Base-by-base conservation (phyloP, 2,888 invertebrate species). In the Apotomis betuletana region DNA sequence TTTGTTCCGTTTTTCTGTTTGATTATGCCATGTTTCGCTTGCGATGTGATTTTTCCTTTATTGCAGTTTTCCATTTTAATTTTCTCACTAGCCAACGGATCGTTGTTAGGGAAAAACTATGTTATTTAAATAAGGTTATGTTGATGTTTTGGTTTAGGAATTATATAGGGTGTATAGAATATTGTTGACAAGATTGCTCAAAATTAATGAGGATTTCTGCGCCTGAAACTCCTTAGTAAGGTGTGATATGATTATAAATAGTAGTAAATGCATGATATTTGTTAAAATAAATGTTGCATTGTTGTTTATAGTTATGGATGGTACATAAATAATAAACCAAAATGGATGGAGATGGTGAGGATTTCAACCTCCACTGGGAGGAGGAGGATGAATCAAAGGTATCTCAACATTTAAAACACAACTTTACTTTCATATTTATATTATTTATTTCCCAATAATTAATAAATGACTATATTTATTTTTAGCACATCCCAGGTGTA, bases 111-210 rank as follows among this genome's bases (percentile, higher is more conserved):
- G 12, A 70, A 74, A 73, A 70, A 75, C 70, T 77, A 76, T 74
- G 65, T 67, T 58, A 63, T 71, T 27, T 76, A 78, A 77, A 77
- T 89, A 87, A 92, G 92, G 93, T 93, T 93, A 93, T 93, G 93
- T 93, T 93, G 91, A 92, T 92, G 93, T 93, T 93, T 92, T 92
- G 91, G 81, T 91, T 87, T 79, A 78, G 81, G 79, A 82, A 83
- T 84, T 80, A 75, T 71, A 75, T 76, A 74, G 76, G 78, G 76
- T 75, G 73, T 78, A 74, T 80, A 79, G 72, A 76, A 74, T 78
- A 74, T 71, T 64, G 67, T 79, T 79, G 78, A 79, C 78, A 77
- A 51, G 59, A 75, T 71, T 59, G 68, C 52, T 51, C 54, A 15
- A 36, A 57, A 41, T 27, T 27, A 51, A 44, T 54, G 27, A 55